Conservation (phyloP, 2,113 vertebrate genomes). For the Passerina amoena region DNA sequence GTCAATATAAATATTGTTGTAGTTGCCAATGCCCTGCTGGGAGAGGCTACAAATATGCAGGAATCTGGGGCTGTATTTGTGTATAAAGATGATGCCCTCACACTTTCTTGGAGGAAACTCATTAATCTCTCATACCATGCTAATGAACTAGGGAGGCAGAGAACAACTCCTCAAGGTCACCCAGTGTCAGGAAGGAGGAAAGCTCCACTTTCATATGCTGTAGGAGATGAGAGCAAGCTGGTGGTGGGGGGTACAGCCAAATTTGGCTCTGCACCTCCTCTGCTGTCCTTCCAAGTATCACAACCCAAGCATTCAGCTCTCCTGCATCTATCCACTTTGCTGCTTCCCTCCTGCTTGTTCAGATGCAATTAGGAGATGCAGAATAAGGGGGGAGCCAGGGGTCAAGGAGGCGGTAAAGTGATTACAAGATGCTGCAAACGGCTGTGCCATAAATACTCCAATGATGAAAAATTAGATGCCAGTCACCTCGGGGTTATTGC, state of each 20-base stretch:
- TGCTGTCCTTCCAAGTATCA: slow-evolving; percentile 46
- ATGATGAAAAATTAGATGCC: slow-evolving; percentile 43
- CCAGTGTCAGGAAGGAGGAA: neutral
- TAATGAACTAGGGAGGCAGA: neutral
- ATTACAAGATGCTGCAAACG: slow-evolving; percentile 49
- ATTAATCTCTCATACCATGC: neutral
- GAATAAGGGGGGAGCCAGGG: slow-evolving; percentile 33
- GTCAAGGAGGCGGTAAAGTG: slow-evolving; percentile 27
- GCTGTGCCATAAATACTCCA: slow-evolving; percentile 10
- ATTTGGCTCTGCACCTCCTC: slow-evolving; percentile 6
- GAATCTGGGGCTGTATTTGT: neutral
- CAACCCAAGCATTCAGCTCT: slow-evolving; percentile 10
- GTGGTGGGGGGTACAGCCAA: neutral
- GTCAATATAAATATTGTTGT: neutral
- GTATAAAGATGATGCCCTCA: neutral
- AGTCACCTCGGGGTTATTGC: slow-evolving; percentile 18
- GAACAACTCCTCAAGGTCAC: slow-evolving; percentile 11
- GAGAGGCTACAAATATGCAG: neutral
- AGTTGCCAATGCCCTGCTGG: neutral
- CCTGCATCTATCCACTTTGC: slow-evolving; percentile 12
- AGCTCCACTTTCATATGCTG: neutral
- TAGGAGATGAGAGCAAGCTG: slow-evolving; percentile 20
- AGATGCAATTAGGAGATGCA: slow-evolving; percentile 28
- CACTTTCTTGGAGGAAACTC: neutral
- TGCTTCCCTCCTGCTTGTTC: slow-evolving; percentile 6